These are phyloP conservation scores for Paracanthobrama guichenoti DNA, from an alignment of 2,113 vertebrate genomes.

Conservation along the genomic window DNA sequence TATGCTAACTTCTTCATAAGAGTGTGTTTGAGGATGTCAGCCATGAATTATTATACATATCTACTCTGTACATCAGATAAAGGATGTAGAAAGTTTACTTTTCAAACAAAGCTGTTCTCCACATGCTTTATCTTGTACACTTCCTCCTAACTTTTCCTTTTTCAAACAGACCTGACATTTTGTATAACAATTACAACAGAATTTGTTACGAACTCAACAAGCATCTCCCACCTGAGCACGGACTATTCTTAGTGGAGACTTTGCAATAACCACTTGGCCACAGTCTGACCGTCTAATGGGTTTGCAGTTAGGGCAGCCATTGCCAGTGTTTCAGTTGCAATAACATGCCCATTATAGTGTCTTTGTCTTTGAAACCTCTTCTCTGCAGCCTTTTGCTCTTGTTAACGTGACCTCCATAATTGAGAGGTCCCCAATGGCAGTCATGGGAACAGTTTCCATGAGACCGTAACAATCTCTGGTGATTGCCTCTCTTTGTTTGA, in stretches of 20 bases:
- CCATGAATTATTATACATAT: not conserved
- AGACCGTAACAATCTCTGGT: not conserved
- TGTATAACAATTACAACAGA: not conserved
- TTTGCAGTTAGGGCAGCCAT: not conserved
- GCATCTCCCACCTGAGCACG: not conserved
- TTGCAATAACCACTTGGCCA: not conserved
- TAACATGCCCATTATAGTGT: no score
- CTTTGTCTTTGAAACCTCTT: not conserved
- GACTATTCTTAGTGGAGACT: not conserved
- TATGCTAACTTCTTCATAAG: not conserved
- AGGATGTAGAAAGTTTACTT: not conserved
- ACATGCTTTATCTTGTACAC: not conserved
- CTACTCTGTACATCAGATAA: not conserved
- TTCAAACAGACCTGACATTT: not conserved
- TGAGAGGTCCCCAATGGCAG: not conserved
- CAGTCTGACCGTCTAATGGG: not conserved
- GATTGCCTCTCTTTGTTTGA: constrained; percentile 9
- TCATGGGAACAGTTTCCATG: constrained; percentile 23
- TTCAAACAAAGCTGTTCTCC: not conserved
- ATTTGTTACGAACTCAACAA: not conserved
- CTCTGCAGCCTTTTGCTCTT: constrained; percentile 7
- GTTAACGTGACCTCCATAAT: constrained; percentile 9
- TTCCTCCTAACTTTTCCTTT: not conserved
- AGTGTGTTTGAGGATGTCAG: not conserved
- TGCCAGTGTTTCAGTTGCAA: not conserved